phyloP scores from a whole-genome alignment of 2,797 vertebrate genomes.

The Siniperca undulata region DNA sequence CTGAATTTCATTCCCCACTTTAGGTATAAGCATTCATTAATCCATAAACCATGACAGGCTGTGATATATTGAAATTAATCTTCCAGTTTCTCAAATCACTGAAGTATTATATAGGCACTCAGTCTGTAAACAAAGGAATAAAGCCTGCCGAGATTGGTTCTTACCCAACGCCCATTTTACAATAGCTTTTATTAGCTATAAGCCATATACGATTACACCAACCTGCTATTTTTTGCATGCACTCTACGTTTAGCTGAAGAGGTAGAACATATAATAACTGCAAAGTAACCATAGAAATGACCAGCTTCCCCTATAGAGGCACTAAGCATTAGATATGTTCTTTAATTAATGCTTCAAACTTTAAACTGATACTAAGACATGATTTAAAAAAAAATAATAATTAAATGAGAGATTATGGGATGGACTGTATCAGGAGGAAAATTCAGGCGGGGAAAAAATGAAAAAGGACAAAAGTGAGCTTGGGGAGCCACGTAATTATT shows the following conservation, averaged over 20 bases:
- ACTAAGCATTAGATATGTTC: neutral
- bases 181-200: slow-evolving; percentile 50
- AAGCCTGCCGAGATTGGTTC: slow-evolving; percentile 43
- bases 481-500: neutral
- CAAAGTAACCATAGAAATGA: slow-evolving; percentile 13
- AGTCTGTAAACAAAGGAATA: slow-evolving; percentile 60
- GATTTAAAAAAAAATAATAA: neutral
- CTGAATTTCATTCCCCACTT: slow-evolving; percentile 40
- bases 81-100: slow-evolving; percentile 49
- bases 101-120: slow-evolving; percentile 49
- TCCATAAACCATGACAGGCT: slow-evolving; percentile 49
- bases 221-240: slow-evolving; percentile 19
- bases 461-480: neutral
- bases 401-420: slow-evolving; percentile 1
- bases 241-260: neutral
- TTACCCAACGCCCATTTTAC: slow-evolving; percentile 39
- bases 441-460: neutral
- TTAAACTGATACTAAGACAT: neutral
- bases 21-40: slow-evolving; percentile 40
- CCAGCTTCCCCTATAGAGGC: neutral
- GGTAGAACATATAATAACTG: slow-evolving; percentile 6
- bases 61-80: slow-evolving; percentile 65
- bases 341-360: slow-evolving; percentile 15
- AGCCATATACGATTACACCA: slow-evolving; percentile 9
- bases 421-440: neutral